Conservation (phyloP, 2,797 vertebrate species). For the Leptatherina wallacei region DNA sequence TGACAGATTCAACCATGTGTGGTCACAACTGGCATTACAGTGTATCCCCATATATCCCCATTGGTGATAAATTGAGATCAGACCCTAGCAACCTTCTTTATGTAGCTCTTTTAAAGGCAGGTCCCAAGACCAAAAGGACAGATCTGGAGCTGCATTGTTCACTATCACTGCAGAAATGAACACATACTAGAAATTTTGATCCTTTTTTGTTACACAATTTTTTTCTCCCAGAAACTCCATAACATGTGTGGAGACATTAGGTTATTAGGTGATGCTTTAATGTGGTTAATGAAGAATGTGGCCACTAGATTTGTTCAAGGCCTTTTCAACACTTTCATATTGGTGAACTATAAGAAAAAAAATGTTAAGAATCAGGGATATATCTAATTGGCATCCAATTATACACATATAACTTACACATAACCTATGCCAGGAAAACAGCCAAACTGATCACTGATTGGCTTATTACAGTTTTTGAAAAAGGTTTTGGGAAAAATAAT, state of each 20-base stretch:
- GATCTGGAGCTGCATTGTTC: not conserved
- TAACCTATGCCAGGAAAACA: not conserved
- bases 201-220: too few relatives aligned
- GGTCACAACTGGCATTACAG: not conserved
- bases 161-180: not conserved
- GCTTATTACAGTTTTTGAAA: not conserved
- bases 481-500: not conserved
- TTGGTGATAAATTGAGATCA: not conserved
- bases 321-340: not conserved
- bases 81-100: not conserved
- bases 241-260: not conserved
- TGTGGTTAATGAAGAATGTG: too few relatives aligned
- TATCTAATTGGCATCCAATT: not conserved
- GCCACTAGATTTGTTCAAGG: not conserved
- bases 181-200: not conserved
- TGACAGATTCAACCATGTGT: not conserved
- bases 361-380: not conserved
- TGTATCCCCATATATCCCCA: not conserved
- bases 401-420: not conserved
- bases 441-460: not conserved
- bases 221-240: not conserved
- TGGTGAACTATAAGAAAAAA: not conserved
- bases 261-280: not conserved
- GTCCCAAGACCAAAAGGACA: not conserved
- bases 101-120: too few relatives aligned